Base-by-base conservation (phyloP, 2,113 vertebrate species). In the Leucopternis melanops region DNA sequence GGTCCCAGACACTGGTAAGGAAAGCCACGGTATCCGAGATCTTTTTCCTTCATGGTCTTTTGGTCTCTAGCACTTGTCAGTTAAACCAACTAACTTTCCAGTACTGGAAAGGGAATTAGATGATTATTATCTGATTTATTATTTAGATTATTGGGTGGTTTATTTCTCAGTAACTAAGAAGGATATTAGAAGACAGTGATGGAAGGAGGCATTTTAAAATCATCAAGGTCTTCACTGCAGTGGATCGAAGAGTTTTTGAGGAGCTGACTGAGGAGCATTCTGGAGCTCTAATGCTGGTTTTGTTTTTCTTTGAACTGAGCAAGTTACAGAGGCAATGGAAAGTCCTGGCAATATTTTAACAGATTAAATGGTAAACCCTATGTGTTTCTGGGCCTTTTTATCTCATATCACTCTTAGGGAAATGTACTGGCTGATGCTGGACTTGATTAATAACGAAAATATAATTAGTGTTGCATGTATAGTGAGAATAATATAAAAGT, bases 1-100 rank as follows among this genome's bases (percentile, higher is more conserved):
- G 97, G 13, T 93, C 94, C 8, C 97, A 97, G 86, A 97, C 95
- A 19, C 74, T 95, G 94, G 97, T 97, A 90, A 97, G 96, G 89
- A 85, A 80, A 67, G 26, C 10, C 38, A 11, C 11, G 15, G 4
- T 42, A 40, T 20, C 13, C 15, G 80, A 83, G 49, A 31, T 57
- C 1, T 47, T 77, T 79, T 69, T 50, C 16, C 8, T 74, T 91
- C 8, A 5, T 55, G 29, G 7, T 55, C 32, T 82, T 50, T 52
- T 57, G 16, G 7, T 81, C 21, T 75, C 74, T 44, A 63, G 13
- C 8, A 31, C 20, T 78, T 1, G 0, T 20, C 38, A 88, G 21
- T n/a, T 82, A 55, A 90, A 81, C 16, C 3, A 49, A 44, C 8
- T 57, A 36, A 38, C 4, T 91, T 90, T 59, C 26, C 45, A 54